These are phyloP conservation scores for Dasyurus viverrinus DNA, from an alignment of 2,113 vertebrate species.

Conservation along the genomic window DNA sequence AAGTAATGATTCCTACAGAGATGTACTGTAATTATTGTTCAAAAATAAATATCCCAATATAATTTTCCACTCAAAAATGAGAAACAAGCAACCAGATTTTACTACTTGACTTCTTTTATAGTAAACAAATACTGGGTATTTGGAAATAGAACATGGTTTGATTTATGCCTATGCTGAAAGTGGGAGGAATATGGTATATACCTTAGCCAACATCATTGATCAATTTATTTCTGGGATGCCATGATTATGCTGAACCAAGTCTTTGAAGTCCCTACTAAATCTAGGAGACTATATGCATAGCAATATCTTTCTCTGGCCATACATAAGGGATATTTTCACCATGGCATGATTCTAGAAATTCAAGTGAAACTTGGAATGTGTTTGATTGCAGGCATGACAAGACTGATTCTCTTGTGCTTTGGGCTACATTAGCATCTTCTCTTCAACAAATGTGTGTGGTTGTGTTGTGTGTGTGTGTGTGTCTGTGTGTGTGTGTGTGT, in stretches of 20 bases:
- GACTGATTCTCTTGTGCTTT: not conserved
- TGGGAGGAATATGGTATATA: constrained; percentile 36
- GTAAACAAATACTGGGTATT: constrained; percentile 9
- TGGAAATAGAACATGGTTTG: not conserved
- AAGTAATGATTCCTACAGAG: not conserved
- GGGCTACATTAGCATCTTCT: not conserved
- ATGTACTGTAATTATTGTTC: constrained; percentile 13
- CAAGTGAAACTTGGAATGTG: not conserved
- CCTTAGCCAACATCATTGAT: not conserved
- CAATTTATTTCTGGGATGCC: not conserved
- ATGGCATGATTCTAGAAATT: not conserved
- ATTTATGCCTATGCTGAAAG: not conserved
- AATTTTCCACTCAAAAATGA: constrained; percentile 8
- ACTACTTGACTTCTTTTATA: constrained; percentile 42
- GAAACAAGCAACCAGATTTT: constrained; percentile 21
- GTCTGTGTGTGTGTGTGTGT: not conserved
- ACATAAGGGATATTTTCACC: not conserved
- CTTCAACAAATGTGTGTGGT: not conserved
- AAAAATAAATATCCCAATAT: not conserved
- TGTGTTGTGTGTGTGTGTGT: not conserved
- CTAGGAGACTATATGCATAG: not conserved
- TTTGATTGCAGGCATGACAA: not conserved
- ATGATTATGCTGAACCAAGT: not conserved
- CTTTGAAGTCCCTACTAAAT: not conserved
- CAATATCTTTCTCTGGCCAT: not conserved